Evolutionary conservation across 2,113 vertebrate genomes (phyloP).

Genomic region (Phalacrocorax carbo): DNA sequence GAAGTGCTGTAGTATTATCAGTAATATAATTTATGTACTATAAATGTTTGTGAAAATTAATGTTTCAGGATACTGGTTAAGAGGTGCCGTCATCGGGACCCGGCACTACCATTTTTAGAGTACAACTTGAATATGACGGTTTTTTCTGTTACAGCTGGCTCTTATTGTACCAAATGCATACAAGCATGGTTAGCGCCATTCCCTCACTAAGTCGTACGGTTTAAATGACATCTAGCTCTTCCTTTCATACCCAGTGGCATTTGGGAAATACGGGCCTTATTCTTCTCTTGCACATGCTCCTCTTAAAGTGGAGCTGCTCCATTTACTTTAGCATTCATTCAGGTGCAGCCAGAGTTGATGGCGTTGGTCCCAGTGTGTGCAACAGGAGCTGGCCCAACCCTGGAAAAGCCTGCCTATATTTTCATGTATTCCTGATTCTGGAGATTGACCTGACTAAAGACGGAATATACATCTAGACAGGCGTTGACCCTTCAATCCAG

Average conservation of each 20-base stretch:
- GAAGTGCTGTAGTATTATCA: neutral
- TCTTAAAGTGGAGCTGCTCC: neutral
- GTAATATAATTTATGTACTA: neutral
- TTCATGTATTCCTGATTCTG: neutral
- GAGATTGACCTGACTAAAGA: neutral
- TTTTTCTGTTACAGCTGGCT: neutral
- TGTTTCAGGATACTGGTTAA: neutral
- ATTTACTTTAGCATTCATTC: neutral
- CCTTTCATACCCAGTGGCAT: neutral
- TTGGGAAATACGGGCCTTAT: accelerated
- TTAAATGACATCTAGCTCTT: neutral
- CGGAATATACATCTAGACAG: neutral
- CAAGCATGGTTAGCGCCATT: neutral
- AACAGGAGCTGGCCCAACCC: neutral
- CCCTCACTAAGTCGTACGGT: neutral
- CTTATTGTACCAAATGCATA: neutral
- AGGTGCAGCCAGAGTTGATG: neutral
- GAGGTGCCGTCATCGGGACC: accelerated
- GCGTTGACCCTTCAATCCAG: neutral
- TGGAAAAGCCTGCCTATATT: neutral
- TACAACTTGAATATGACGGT: neutral
- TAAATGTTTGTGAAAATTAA: neutral
- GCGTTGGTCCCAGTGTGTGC: neutral
- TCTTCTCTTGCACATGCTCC: neutral
- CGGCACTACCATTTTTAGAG: neutral